These are phyloP conservation scores for Eretmochelys imbricata DNA, from an alignment of 2,113 vertebrate species.

Conservation along the genomic window DNA sequence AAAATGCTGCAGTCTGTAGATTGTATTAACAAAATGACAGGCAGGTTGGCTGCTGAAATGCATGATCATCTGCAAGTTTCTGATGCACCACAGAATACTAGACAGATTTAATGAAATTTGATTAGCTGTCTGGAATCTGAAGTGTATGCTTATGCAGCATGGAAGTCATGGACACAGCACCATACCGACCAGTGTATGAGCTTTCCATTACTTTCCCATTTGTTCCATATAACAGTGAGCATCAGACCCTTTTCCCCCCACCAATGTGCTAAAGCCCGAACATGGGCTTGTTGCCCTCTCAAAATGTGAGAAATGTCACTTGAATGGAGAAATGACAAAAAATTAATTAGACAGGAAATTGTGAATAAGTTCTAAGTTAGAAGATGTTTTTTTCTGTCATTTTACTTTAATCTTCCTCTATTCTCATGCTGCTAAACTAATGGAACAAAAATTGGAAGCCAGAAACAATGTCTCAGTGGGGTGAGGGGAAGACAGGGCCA, in stretches of 20 bases:
- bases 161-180: accelerated
- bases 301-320: accelerated
- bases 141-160: accelerated
- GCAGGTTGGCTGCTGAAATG: background rate
- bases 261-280: background rate
- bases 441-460: background rate
- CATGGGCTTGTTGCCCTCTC: background rate
- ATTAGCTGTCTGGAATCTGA: background rate
- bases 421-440: background rate
- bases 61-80: background rate
- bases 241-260: background rate
- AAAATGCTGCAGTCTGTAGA: background rate
- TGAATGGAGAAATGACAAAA: background rate
- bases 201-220: background rate
- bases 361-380: background rate
- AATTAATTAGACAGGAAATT: background rate
- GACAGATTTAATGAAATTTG: background rate
- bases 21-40: background rate
- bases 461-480: background rate
- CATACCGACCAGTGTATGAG: accelerated
- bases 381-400: background rate
- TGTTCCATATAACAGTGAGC: accelerated
- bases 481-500: background rate
- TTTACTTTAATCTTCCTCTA: background rate
- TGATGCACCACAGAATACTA: background rate